These are phyloP conservation scores for Apomyelois bistriatella DNA, from an alignment of 2,888 invertebrate species.

Conservation along the genomic window DNA sequence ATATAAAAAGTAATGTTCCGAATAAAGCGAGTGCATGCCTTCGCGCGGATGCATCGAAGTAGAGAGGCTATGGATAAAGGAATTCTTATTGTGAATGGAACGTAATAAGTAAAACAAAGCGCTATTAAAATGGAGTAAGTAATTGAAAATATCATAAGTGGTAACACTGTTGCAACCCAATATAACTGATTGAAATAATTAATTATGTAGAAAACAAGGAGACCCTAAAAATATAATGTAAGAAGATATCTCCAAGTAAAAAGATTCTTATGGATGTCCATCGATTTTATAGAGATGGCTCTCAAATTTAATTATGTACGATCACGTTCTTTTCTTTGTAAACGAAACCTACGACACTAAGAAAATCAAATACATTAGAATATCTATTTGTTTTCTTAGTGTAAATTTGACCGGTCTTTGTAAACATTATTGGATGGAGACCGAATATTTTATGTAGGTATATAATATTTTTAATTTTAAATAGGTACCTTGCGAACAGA, in stretches of 20 bases:
- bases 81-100: slow-evolving; percentile 9
- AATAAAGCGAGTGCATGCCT: slow-evolving; percentile 3
- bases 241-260: not conserved
- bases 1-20: not conserved
- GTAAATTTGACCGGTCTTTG: not conserved
- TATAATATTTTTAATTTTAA: too few species aligned
- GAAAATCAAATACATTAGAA: not conserved
- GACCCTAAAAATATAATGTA: too few species aligned
- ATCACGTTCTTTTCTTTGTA: slow-evolving; percentile 31
- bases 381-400: not conserved
- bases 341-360: slow-evolving; percentile 21
- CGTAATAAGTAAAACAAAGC: not conserved
- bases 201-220: not conserved
- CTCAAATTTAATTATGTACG: slow-evolving; percentile 34
- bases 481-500: too few species aligned
- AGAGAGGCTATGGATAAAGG: not conserved
- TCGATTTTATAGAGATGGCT: slow-evolving; percentile 17
- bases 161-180: too few species aligned
- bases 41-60: not conserved
- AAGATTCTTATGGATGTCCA: slow-evolving; percentile 16
- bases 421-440: too few species aligned
- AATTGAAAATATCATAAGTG: too few species aligned
- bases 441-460: too few species aligned
- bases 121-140: not conserved
- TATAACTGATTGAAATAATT: not conserved